Conservation (phyloP, 2,888 invertebrate genomes). For the Thera britannica region DNA sequence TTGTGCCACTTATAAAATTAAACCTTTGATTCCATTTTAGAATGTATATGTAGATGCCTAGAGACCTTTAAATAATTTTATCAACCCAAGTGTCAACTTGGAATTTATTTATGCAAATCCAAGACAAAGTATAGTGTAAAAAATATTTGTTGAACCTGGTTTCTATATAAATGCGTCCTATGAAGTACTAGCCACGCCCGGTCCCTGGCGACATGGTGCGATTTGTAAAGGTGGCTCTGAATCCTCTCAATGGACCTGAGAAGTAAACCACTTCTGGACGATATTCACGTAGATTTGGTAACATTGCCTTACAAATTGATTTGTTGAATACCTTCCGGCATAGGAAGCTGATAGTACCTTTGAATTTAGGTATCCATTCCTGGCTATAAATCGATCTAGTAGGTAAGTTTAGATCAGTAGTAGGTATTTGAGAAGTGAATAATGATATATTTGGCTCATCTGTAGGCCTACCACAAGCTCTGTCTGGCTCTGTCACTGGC, state of each 20-base stretch:
- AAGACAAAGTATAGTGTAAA: not conserved
- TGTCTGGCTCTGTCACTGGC: too few relatives aligned
- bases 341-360: conserved; percentile 10
- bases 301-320: conserved; percentile 28
- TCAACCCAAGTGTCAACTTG: too few relatives aligned
- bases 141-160: not conserved
- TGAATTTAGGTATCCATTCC: not conserved
- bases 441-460: too few relatives aligned
- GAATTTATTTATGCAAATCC: too few relatives aligned
- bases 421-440: too few relatives aligned
- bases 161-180: conserved; percentile 17
- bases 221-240: conserved; percentile 59
- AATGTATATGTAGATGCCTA: too few relatives aligned
- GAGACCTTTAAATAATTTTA: too few relatives aligned
- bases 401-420: too few relatives aligned
- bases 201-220: conserved; percentile 56
- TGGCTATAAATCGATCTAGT: not conserved
- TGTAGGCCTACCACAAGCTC: too few relatives aligned
- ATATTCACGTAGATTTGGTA: conserved; percentile 32
- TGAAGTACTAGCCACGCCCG: conserved; percentile 46
- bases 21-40: too few relatives aligned
- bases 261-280: conserved; percentile 47
- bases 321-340: conserved; percentile 16
- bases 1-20: too few relatives aligned
- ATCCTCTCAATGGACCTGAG: conserved; percentile 45